Evolutionary conservation across 2,113 vertebrate genomes (phyloP), one percentile per base, ranked within the genome.

Genomic region (Thalassarche chlororhynchos): DNA sequence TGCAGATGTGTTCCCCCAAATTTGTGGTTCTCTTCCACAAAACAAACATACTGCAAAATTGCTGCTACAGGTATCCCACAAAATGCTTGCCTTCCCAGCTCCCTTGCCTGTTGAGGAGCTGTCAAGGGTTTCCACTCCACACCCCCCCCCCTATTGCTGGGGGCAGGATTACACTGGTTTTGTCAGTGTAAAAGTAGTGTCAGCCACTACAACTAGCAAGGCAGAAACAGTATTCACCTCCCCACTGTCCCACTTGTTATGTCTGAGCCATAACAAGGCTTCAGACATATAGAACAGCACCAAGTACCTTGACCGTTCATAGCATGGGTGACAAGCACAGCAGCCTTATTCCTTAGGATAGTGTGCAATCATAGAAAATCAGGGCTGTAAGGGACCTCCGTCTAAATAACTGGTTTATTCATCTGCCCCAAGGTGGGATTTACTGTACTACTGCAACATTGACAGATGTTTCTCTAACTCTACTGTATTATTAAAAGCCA

Each of bases 161-260:
- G 64, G 44, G 10, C n/a, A 87, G 49, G 20, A 12, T 12, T 74
- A 29, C 9, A 24, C 6, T 28, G 21, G 4, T 52, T 74, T 72
- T 72, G 7, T 55, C 17, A 25, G 5, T 17, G 17, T 32, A 31
- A 19, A 70, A 78, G 26, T 3, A 24, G 44, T 9, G 23, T 36
- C 40, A 69, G 31, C 8, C 25, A 8, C 31, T 24, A 19, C n/a
- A 71, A 31, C 5, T 7, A 49, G 24, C 52, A 42, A 34, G 19
- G 38, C 77, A 93, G 72, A 17, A 74, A 40, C 21, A 52, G 26
- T 6, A 10, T 84, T 87, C 29, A 31, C 21, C 31, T 81, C 15
- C 58, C 5, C 21, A 8, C 18, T 18, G 7, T n/a, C 24, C 24
- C 20, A 17, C 3, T 62, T 14, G 0, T 31, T 65, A 31, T 3